Percentiles rank a stretch among this genome's conserved stretches.
These are phyloP conservation scores for Lerista edwardsae DNA, from an alignment of 2,797 vertebrate species.

Conservation along the genomic window DNA sequence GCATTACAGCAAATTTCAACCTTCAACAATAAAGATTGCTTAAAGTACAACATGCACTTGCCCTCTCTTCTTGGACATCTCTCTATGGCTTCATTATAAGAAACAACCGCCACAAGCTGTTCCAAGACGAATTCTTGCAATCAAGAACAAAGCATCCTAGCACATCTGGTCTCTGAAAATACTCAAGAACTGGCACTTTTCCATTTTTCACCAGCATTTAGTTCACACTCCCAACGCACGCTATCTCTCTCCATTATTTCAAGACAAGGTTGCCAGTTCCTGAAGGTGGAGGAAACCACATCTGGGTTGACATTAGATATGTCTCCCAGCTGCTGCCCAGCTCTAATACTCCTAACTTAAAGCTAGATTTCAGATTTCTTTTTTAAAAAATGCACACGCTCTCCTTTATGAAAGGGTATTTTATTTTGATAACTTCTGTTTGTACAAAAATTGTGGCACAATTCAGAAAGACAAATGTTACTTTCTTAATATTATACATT, in stretches of 20 bases:
- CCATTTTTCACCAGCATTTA: not conserved
- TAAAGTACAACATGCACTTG: not conserved
- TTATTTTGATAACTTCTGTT: constrained; percentile 78
- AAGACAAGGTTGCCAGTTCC: not conserved
- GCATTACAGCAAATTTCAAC: not conserved
- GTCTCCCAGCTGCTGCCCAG: too few relatives aligned
- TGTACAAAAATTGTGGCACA: constrained; percentile 81
- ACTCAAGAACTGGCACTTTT: not conserved
- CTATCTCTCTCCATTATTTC: not conserved
- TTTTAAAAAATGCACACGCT: constrained; percentile 4
- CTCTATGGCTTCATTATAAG: not conserved
- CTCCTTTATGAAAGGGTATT: constrained; percentile 68
- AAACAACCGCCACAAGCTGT: too few relatives aligned
- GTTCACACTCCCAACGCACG: not conserved
- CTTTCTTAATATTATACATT: constrained; percentile 63
- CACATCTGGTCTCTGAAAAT: not conserved
- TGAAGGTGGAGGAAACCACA: not conserved
- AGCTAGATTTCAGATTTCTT: not conserved
- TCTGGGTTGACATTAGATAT: not conserved
- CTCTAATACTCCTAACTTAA: not conserved
- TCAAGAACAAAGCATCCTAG: not conserved
- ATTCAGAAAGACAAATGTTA: constrained; percentile 77
- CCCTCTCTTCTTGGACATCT: not conserved
- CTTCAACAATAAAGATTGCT: not conserved
- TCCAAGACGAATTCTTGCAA: not conserved